phyloP scores from a whole-genome alignment of 2,888 invertebrate species.

The Lasioglossum calceatum region DNA sequence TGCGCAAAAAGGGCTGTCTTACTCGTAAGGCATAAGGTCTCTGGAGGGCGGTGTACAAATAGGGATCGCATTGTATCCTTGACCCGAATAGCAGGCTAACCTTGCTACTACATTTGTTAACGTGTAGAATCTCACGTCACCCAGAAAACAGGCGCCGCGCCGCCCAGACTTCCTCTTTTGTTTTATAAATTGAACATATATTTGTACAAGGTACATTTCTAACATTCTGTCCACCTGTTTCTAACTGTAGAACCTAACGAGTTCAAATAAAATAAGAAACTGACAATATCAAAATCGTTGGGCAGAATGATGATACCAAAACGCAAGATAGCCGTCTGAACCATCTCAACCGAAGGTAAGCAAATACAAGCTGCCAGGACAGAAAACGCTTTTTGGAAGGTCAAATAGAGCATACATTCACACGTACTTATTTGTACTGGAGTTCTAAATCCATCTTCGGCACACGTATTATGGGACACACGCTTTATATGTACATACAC shows the following conservation, averaged over 20 bases:
- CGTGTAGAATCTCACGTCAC: constrained; percentile 48
- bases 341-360: background rate
- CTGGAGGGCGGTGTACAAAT: constrained; percentile 46
- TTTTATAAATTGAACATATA: constrained; percentile 23
- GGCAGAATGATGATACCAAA: background rate
- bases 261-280: background rate
- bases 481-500: background rate
- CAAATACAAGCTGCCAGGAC: constrained; percentile 1
- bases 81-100: constrained; percentile 60
- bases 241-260: background rate
- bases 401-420: background rate
- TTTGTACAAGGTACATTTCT: background rate
- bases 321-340: background rate
- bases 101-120: constrained; percentile 52
- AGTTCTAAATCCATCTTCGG: background rate
- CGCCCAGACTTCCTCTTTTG: background rate
- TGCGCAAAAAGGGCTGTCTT: constrained; percentile 53
- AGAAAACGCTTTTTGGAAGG: constrained; percentile 5
- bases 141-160: constrained; percentile 8
- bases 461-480: background rate
- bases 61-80: constrained; percentile 59
- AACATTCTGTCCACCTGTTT: background rate
- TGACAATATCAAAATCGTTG: background rate
- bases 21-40: constrained; percentile 43
- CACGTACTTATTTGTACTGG: constrained; percentile 1